phyloP scores from a whole-genome alignment of 2,888 invertebrate species.

The Synanthedon formicaeformis region DNA sequence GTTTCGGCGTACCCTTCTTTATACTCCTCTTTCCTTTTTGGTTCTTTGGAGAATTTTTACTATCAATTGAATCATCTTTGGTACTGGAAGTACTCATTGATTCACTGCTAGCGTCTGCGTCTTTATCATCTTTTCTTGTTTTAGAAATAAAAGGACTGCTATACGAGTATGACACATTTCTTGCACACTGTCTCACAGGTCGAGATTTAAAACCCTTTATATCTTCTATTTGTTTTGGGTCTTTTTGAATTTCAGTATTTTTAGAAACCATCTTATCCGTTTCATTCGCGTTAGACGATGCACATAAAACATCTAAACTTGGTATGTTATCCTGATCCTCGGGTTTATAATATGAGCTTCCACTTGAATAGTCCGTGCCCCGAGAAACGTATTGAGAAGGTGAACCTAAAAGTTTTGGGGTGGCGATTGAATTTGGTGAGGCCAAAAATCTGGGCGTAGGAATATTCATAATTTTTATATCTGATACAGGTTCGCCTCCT shows the following conservation, averaged over 20 bases:
- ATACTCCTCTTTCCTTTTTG: neutral
- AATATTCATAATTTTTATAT: conserved; percentile 69
- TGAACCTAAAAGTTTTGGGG: conserved; percentile 35
- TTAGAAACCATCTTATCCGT: neutral
- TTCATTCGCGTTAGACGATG: conserved; percentile 13
- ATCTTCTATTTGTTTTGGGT: conserved; percentile 6
- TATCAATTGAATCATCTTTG: conserved; percentile 15
- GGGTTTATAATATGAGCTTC: conserved; percentile 74
- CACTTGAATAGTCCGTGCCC: conserved; percentile 72
- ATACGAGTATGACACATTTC: conserved; percentile 48
- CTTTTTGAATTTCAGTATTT: conserved; percentile 10
- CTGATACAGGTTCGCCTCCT: conserved; percentile 54
- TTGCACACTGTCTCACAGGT: conserved; percentile 54
- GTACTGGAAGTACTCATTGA: conserved; percentile 20
- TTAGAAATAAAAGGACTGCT: conserved; percentile 18
- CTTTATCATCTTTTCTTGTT: conserved; percentile 23
- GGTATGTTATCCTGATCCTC: conserved; percentile 69
- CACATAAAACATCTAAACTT: conserved; percentile 32
- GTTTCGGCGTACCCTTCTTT: conserved; percentile 34
- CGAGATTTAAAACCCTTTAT: conserved; percentile 19
- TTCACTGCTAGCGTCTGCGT: conserved; percentile 27
- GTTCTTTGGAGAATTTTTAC: conserved; percentile 1
- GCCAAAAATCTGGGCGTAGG: conserved; percentile 70
- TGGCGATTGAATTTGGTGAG: conserved; percentile 28
- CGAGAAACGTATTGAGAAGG: conserved; percentile 57